Percentiles rank a stretch among this genome's conserved stretches.
phyloP scores from a whole-genome alignment of 2,113 vertebrate species.

The Mustelus asterias region DNA sequence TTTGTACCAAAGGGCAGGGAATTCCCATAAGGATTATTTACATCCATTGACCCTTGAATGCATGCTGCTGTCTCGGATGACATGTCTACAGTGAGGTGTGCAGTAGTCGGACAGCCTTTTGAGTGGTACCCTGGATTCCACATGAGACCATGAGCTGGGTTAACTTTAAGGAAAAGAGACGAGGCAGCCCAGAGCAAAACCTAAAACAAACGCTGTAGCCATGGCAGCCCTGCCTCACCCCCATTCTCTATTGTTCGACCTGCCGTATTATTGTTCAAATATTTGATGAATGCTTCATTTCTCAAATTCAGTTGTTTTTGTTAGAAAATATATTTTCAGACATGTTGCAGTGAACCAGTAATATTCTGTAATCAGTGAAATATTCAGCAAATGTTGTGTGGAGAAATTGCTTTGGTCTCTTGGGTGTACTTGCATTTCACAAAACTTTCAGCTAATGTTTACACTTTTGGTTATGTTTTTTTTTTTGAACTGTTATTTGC shows the following conservation, averaged over 20 bases:
- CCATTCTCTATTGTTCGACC: not conserved
- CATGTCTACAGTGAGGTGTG: not conserved
- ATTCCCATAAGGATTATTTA: not conserved
- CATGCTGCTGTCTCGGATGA: not conserved
- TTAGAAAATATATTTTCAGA: constrained; percentile 30
- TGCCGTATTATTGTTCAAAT: not conserved
- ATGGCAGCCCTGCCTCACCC: not conserved
- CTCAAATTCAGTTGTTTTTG: constrained; percentile 18
- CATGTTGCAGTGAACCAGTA: constrained; percentile 26
- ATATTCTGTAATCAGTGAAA: constrained; percentile 32
- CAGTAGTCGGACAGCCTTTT: not conserved
- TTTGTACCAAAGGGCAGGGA: not conserved
- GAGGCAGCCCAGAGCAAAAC: not conserved
- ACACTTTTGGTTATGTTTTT: constrained; percentile 28
- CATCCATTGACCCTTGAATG: not conserved
- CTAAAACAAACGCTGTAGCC: not conserved
- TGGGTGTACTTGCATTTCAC: not conserved
- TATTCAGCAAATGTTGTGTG: constrained; percentile 4
- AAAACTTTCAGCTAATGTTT: constrained; percentile 13
- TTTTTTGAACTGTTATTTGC: constrained; percentile 20
- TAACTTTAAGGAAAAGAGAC: not conserved
- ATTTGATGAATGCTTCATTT: constrained; percentile 11
- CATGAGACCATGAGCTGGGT: not conserved
- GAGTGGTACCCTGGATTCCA: not conserved
- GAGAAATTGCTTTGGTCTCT: not conserved